These are phyloP conservation scores for Crocuta crocuta DNA, from an alignment of 2,113 vertebrate species.

Conservation along the genomic window DNA sequence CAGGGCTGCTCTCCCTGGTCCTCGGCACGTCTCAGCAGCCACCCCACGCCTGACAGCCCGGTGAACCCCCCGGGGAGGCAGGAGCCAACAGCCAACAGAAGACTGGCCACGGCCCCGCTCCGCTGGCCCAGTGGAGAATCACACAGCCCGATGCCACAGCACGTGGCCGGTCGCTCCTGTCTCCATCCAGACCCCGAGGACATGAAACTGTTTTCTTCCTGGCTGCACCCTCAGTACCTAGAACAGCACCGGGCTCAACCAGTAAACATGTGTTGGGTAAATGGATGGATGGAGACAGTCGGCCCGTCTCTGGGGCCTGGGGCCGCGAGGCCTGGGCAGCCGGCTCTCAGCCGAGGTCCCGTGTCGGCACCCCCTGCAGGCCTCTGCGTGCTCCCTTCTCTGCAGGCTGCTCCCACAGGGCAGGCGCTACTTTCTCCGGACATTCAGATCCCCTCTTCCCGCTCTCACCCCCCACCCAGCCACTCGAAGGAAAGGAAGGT, in stretches of 20 bases:
- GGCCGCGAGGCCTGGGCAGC: accelerated
- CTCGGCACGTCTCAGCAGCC: neutral
- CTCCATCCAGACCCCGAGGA: neutral
- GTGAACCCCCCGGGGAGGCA: neutral
- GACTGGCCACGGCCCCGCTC: neutral
- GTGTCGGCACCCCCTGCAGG: neutral
- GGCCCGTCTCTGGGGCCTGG: accelerated
- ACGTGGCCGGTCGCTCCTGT: too few species aligned
- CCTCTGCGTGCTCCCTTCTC: neutral
- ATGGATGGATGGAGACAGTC: neutral
- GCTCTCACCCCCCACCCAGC: too few species aligned
- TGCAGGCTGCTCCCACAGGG: accelerated
- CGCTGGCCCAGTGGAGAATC: accelerated
- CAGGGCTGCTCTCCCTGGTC: neutral
- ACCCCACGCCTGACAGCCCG: neutral
- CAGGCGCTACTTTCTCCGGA: neutral
- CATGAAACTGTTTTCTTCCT: neutral
- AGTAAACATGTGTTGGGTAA: too few species aligned
- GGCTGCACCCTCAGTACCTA: neutral
- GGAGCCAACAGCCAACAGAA: neutral
- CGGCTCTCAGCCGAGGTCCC: neutral
- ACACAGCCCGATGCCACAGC: too few species aligned
- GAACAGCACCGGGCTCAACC: neutral
- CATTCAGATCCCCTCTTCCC: neutral
- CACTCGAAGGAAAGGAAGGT: neutral